Evolutionary conservation across 2,888 invertebrate genomes (phyloP).

Genomic region (Dicyrtomina minuta): DNA sequence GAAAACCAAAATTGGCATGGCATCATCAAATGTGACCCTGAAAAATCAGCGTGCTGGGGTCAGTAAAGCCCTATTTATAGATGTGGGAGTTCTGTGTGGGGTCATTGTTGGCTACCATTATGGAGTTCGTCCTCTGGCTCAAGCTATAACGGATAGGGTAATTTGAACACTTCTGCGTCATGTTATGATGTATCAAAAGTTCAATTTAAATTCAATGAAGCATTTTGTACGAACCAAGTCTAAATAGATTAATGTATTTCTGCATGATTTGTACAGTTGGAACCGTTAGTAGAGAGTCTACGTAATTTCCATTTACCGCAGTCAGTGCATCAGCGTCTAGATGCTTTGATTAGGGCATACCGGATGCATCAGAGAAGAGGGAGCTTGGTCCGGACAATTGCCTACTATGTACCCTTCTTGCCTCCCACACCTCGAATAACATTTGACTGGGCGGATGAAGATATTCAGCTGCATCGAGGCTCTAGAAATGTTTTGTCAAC

Average conservation of each 20-base stretch:
- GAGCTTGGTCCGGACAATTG: conserved; percentile 31
- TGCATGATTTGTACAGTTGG: conserved; percentile 1
- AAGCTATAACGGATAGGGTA: conserved; percentile 10
- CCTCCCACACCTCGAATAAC: conserved; percentile 9
- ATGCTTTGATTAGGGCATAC: not conserved
- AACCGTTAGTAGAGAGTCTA: not conserved
- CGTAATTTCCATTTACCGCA: not conserved
- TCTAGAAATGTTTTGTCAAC: not conserved
- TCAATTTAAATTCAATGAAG: no score
- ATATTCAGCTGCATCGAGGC: not conserved
- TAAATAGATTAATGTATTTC: not conserved
- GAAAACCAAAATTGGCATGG: no score
- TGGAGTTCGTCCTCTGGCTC: conserved; percentile 19
- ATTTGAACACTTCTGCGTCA: no score
- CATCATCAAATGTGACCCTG: not conserved
- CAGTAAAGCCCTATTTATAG: conserved; percentile 12
- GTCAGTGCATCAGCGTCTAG: not conserved
- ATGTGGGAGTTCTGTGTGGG: conserved; percentile 24
- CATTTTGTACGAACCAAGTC: no score
- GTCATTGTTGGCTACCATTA: conserved; percentile 17
- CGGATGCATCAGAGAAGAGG: conserved; percentile 16
- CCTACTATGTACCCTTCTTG: conserved; percentile 24
- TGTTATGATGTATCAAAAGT: no score
- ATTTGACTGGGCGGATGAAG: conserved; percentile 13
- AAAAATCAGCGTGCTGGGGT: not conserved